These are phyloP conservation scores for Drosophila auraria DNA, from an alignment of 1,140 invertebrate species.

Conservation along the genomic window DNA sequence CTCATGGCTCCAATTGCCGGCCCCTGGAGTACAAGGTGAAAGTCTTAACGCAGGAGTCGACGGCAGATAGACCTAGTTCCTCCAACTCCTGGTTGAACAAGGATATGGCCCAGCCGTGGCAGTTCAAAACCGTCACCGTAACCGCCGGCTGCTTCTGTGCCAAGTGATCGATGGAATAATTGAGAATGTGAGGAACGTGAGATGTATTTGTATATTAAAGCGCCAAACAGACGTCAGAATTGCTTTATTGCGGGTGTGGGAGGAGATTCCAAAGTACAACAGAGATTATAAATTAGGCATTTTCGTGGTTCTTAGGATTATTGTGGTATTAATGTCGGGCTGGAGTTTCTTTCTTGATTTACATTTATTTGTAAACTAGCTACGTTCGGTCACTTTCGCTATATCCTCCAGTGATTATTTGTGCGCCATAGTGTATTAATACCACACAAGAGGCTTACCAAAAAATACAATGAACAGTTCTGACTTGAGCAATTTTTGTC, in stretches of 20 bases:
- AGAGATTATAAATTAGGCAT: neutral
- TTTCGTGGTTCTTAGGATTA: neutral
- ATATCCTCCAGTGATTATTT: neutral
- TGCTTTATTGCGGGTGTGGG: slow-evolving; percentile 49
- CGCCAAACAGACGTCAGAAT: slow-evolving; percentile 38
- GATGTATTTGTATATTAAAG: slow-evolving; percentile 52
- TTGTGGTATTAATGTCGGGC: neutral
- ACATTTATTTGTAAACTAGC: neutral
- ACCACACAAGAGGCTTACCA: neutral
- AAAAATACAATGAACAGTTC: neutral
- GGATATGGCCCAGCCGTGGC: slow-evolving; percentile 54
- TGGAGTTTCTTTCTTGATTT: neutral
- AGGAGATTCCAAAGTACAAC: slow-evolving; percentile 12
- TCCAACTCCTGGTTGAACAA: slow-evolving; percentile 57
- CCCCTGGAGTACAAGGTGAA: slow-evolving; percentile 82
- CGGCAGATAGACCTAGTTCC: slow-evolving; percentile 6
- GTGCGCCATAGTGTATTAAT: neutral
- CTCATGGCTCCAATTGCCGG: slow-evolving; percentile 68
- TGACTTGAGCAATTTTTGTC: neutral
- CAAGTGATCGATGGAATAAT: slow-evolving; percentile 43
- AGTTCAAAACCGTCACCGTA: slow-evolving; percentile 77
- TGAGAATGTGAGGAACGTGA: slow-evolving; percentile 7
- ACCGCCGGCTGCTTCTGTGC: slow-evolving; percentile 82
- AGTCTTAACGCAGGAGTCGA: slow-evolving; percentile 51
- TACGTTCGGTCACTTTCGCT: neutral